Base-by-base conservation (phyloP, 2,797 vertebrate genomes). In the Stomatorhinus walkeri region DNA sequence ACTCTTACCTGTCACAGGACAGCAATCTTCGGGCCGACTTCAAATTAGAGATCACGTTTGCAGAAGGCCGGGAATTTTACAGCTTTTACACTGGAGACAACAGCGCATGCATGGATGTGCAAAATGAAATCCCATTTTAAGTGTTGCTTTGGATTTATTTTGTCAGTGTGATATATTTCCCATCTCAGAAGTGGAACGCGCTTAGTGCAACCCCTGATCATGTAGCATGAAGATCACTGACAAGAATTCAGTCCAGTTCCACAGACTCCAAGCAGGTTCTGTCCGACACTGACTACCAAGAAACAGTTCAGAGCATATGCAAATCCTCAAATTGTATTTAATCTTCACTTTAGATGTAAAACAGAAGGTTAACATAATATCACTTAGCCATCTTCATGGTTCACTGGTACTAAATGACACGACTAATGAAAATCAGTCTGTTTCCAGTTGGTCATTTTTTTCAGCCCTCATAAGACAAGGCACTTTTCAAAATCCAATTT, bases 331-430 rank as follows among this genome's bases (percentile, higher is more conserved):
- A 96, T 96, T 95, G 94, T 94, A 93, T 95, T 95, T 94, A 94
- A 95, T 95, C 94, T 94, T 88, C 72, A 89, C 89, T 94, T 91
- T 91, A 93, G 93, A 95, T 95, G 94, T 95, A 95, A 95, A 96
- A 95, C 95, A 95, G 94, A 93, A 95, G 95, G 95, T 95, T 96
- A 96, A 95, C 94, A 95, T 95, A 95, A 95, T 95, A 96, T 96
- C 95, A 95, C 93, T 93, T 95, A 95, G 93, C 93, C 94, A 95
- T 96, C 95, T 95, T 94, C 94, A 96, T 89, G 94, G 94, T 95
- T 95, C 95, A 95, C 91, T 92, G 93, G 93, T 90, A 92, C 93
- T 93, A 95, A 96, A 95, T 95, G 94, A 95, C 92, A 91, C 90
- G 89, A 91, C 94, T 95, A 96, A 96, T 96, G 95, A 95, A 95